Evolutionary conservation across 2,797 vertebrate species (phyloP), one percentile per base, ranked within the genome.

Genomic region (Trichosurus vulpecula): DNA sequence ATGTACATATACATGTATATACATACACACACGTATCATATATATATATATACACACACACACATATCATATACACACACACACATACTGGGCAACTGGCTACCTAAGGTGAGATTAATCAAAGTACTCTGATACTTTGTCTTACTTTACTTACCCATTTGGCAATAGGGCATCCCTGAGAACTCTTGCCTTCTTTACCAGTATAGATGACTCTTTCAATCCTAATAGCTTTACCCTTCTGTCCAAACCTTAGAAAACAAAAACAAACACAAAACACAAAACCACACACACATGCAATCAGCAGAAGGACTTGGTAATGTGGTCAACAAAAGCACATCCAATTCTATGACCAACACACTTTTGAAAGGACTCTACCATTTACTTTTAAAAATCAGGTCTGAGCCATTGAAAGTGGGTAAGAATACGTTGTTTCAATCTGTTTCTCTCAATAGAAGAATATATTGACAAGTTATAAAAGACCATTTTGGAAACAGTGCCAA

Each of bases 121-220:
- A 57, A 93, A 97, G 93, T 0, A 8, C 66, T 41, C 90, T 90
- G 92, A 94, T n/a, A 54, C 52, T 90, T 56, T 51, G 66, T 93
- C 90, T 61, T 74, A 96, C 90, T 94, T 98, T 89, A 98, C 99
- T 99, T 99, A 99, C 99, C 99, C 99, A 99, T 99, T 99, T 99
- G 93, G 99, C 99, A 98, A 99, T 99, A 94, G 99, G 99, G 97
- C 99, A 99, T 96, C 99, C 99, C 98, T 99, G 99, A 97, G 99
- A 99, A 98, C 99, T 99, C 98, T 99, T 99, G 96, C 99, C 99
- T 99, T 99, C 99, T 98, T 99, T 99, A 97, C 99, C 99, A 96
- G 99, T 99, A 98, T 99, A 99, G 98, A 99, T 95, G 96, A 99
- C 99, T 98, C 99, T 99, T 96, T 99, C 99, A 98, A 99, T 99